Evolutionary conservation across 2,113 vertebrate genomes (phyloP), one percentile per base, ranked within the genome.

Genomic region (Pseudopodoces humilis): DNA sequence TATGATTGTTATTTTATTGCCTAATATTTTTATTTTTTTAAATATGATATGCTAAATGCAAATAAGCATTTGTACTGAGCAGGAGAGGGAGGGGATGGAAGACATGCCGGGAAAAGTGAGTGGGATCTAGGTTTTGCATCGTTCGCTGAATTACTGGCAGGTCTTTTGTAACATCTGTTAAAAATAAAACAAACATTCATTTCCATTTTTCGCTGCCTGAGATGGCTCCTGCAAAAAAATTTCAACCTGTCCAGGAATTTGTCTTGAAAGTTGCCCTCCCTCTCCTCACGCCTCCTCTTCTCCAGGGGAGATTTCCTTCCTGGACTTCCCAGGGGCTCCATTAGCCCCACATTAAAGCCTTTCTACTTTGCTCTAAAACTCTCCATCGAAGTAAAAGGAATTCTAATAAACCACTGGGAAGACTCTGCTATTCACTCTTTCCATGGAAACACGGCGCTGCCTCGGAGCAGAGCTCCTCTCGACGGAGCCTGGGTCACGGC

Each of bases 121-220:
- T 72, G 96, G 93, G 95, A 91, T 93, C 90, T 86, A 53, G 82
- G 92, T 92, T 96, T 96, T 92, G 94, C 96, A 85, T 93, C 92
- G 81, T 90, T 96, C 56, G 1, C 91, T 90, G 89, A 87, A 79
- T 94, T 96, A 87, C 94, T 97, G 96, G 96, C 94, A 95, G 96
- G 95, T 96, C 96, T 96, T 92, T 93, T 95, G 86, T 94, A 97
- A 97, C 96, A 97, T 97, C 97, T 97, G 96, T 97, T 97, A 93
- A 88, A 95, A 95, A 97, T 97, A 96, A 97, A 96, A 93, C 95
- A 96, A 97, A 95, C 87, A 95, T 94, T 95, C 95, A 71, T 95
- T 97, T 94, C 93, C 91, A 90, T 93, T 89, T 79, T 88, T 94
- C 30, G 14, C 93, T 94, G 94, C 95, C 95, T 96, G 95, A 95